A percentile compares a stretch with the other conserved stretches of the same genome.
These are phyloP conservation scores for Drosophila colorata DNA, from an alignment of 2,888 invertebrate genomes.

Conservation along the genomic window DNA sequence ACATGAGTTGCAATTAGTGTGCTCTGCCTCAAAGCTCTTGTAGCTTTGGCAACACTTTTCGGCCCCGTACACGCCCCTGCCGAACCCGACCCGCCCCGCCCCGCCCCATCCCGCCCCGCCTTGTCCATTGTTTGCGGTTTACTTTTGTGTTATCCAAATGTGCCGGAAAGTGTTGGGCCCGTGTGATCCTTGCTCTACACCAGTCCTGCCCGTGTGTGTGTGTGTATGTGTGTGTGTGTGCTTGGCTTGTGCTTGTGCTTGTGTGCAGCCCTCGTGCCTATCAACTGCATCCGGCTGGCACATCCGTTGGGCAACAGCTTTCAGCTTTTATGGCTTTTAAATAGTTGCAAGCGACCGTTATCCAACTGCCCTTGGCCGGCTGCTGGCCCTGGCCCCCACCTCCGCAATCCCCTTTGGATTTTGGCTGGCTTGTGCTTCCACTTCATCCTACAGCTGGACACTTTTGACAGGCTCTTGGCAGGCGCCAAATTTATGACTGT, in stretches of 20 bases:
- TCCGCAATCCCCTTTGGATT: neutral
- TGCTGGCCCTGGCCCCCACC: neutral
- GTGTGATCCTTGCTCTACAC: constrained; percentile 39
- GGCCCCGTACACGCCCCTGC: constrained; percentile 6
- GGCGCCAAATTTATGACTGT: constrained; percentile 77
- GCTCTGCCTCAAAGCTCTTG: constrained; percentile 65
- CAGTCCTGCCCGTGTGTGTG: constrained; percentile 1
- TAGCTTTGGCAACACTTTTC: constrained; percentile 66
- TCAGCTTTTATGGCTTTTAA: constrained; percentile 80
- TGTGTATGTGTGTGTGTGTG: constrained; percentile 13
- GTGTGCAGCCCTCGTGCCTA: constrained; percentile 61
- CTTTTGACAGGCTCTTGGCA: constrained; percentile 63
- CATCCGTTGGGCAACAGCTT: constrained; percentile 73
- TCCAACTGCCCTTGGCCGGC: constrained; percentile 3
- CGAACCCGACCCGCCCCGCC: too few species aligned
- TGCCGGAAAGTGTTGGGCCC: constrained; percentile 66
- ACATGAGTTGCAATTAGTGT: constrained; percentile 79
- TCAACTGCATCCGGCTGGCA: constrained; percentile 72
- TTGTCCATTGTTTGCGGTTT: constrained; percentile 67
- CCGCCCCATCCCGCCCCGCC: constrained; percentile 4
- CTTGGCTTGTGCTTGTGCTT: constrained; percentile 9
- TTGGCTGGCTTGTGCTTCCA: neutral
- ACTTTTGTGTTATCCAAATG: constrained; percentile 72
- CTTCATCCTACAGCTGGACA: constrained; percentile 22
- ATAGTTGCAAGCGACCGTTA: constrained; percentile 67